Evolutionary conservation across 2,113 vertebrate species (phyloP), one percentile per base, ranked within the genome.

Genomic region (Hydrochoerus hydrochaeris): DNA sequence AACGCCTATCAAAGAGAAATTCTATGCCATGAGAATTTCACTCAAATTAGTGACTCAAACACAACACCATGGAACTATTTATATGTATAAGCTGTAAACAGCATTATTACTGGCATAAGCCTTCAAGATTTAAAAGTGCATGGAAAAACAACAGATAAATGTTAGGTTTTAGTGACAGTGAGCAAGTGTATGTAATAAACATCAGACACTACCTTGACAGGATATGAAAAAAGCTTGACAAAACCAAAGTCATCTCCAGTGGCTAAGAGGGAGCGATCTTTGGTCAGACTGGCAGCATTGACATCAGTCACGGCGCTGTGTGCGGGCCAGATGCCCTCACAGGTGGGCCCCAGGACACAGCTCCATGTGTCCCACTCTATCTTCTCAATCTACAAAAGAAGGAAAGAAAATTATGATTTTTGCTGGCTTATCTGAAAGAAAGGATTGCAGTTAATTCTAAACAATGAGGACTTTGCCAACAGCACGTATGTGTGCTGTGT

Each of bases 171-270:
- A 65, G 30, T 54, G n/a, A 85, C 11, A 77, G 10, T 46, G 46
- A 78, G 30, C 13, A 96, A 90, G 60, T 52, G 65, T 8, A 49
- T 57, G 30, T 13, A 90, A 91, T 4, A 62, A 90, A 67, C 0
- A n/a, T 14, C 57, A 24, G 73, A 41, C 30, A 35, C 98, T 98
- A 99, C 99, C 99, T 99, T 99, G 91, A 99, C 99, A 0, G 99
- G 99, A 95, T 99, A 99, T 44, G 98, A 99, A 95, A 99, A 99
- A n/a, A 99, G 99, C 96, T 99, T 99, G 67, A 99, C 98, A 91
- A 99, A 99, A 38, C 99, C 99, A 5, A 99, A 99, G 85, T 99
- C 99, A 41, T 99, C 99, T 80, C 99, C 99, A 0, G 99, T 99
- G 75, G 99, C 99, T 67, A 99, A 97, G 0, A 99, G 98, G 19